Evolutionary conservation across 2,797 vertebrate species (phyloP).

Genomic region (Chaetodon trifasciatus): DNA sequence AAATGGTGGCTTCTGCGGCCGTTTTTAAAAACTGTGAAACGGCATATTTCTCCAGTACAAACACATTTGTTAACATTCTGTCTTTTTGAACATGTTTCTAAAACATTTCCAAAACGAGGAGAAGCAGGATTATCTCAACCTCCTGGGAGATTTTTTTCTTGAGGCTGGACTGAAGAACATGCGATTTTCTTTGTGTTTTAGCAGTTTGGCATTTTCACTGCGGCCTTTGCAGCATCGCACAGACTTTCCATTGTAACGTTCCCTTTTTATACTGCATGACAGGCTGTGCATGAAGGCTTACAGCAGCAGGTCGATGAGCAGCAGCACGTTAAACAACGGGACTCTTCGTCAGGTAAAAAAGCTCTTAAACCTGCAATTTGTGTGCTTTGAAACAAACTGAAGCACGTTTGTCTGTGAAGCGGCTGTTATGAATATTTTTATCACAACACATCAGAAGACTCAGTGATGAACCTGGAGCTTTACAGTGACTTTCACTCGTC

Average conservation of each 20-base stretch:
- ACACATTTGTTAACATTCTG: conserved; percentile 11
- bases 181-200: neutral
- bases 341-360: neutral
- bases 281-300: neutral
- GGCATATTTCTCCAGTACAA: conserved; percentile 8
- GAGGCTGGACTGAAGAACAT: neutral
- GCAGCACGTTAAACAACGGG: neutral
- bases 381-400: neutral
- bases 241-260: neutral
- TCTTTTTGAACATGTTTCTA: neutral
- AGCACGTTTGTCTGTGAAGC: neutral
- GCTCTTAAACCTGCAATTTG: neutral
- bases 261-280: neutral
- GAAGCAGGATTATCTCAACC: neutral
- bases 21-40: conserved; percentile 48
- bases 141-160: neutral
- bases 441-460: neutral
- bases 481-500: neutral
- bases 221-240: neutral
- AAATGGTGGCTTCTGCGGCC: conserved; percentile 8
- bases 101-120: neutral
- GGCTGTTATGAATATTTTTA: neutral
- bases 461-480: neutral
- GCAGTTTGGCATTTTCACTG: neutral
- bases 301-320: neutral